A percentile compares a stretch with the other conserved stretches of the same genome.
Conservation (phyloP, 2,888 invertebrate genomes). For the Pristionchus fissidentatus region DNA sequence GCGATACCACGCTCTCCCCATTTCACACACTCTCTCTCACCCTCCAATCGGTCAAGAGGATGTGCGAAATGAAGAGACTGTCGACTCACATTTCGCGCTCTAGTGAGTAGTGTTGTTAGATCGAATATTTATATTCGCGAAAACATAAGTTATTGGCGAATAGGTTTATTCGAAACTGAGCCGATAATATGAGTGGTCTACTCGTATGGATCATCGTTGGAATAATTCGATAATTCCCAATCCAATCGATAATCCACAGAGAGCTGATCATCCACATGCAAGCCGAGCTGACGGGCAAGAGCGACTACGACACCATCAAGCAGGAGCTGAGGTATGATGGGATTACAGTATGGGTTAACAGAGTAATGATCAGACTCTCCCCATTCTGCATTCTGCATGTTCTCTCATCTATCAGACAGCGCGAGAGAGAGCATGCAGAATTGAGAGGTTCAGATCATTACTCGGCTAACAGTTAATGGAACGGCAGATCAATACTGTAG, state of each 20-base stretch:
- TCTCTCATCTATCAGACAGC: neutral
- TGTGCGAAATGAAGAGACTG: neutral
- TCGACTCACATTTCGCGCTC: too few species aligned
- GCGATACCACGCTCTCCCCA: too few species aligned
- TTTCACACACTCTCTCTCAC: neutral
- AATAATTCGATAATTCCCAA: neutral
- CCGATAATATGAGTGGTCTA: neutral
- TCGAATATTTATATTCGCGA: too few species aligned
- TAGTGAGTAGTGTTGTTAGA: too few species aligned
- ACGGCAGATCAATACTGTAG: neutral
- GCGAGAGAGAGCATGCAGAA: neutral
- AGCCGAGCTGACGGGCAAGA: conserved; percentile 52
- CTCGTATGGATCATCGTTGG: neutral
- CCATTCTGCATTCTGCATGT: too few species aligned
- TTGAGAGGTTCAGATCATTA: neutral
- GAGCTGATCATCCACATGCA: conserved; percentile 51
- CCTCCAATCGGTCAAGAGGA: neutral
- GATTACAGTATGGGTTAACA: neutral
- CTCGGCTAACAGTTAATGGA: neutral
- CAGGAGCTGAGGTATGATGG: conserved; percentile 83
- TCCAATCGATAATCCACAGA: conserved; percentile 23
- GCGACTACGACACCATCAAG: conserved; percentile 92
- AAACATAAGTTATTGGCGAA: too few species aligned
- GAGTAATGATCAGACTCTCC: too few species aligned
- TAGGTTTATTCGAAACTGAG: neutral